Conservation (phyloP, 2,888 invertebrate species). For the Drosophila algonquin region DNA sequence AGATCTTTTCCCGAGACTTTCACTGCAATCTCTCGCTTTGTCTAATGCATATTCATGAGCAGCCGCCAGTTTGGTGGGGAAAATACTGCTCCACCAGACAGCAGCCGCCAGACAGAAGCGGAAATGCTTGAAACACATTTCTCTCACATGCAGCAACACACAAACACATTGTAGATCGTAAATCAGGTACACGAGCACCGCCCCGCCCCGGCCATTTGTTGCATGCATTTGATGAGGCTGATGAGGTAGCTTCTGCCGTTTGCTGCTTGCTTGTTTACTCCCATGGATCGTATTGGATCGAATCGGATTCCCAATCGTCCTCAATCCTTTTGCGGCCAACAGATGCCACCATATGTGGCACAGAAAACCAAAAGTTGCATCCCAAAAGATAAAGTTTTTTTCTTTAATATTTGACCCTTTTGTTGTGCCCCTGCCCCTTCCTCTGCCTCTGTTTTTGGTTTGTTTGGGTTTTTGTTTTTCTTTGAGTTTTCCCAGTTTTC, state of each 20-base stretch:
- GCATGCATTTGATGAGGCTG: not conserved
- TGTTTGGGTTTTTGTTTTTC: conserved; percentile 26
- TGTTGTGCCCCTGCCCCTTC: conserved; percentile 45
- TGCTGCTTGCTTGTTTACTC: conserved; percentile 33
- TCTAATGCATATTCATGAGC: conserved; percentile 45
- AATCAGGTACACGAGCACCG: conserved; percentile 71
- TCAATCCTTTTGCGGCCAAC: conserved; percentile 32
- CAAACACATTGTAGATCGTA: conserved; percentile 29
- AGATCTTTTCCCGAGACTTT: conserved; percentile 42
- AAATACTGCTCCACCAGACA: conserved; percentile 23
- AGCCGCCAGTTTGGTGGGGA: not conserved
- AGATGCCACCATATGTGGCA: conserved; percentile 43
- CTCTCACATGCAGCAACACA: conserved; percentile 45
- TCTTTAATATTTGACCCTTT: conserved; percentile 15
- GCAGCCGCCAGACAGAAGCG: conserved; percentile 35
- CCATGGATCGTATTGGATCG: not conserved
- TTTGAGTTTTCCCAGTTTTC: conserved; percentile 39
- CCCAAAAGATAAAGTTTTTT: conserved; percentile 45
- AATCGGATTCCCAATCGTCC: conserved; percentile 24
- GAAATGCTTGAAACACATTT: conserved; percentile 55
- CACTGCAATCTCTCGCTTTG: conserved; percentile 33
- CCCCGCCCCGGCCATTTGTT: conserved; percentile 33
- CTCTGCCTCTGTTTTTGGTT: conserved; percentile 45
- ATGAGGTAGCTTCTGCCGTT: too few species aligned
- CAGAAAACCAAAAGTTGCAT: conserved; percentile 25